A percentile compares a stretch with the other conserved stretches of the same genome.
Evolutionary conservation across 92 coral and sea anemone species (phyloP).

Genomic region (Meandrina meandrites): DNA sequence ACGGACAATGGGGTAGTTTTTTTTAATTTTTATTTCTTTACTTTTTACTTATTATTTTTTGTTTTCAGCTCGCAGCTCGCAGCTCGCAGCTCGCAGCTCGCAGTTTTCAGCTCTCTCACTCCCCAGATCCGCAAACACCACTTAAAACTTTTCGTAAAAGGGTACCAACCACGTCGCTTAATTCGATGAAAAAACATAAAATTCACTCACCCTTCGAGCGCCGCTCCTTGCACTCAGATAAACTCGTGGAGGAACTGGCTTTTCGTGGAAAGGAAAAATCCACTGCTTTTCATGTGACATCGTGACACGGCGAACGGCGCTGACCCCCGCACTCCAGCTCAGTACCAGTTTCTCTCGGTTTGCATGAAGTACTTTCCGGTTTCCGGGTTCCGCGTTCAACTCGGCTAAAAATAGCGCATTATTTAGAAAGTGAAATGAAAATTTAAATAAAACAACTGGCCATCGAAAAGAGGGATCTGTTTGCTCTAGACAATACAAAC

Average conservation of each 20-base stretch:
- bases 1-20: too few relatives aligned
- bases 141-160: background rate
- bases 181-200: background rate
- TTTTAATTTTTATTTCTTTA: too few relatives aligned
- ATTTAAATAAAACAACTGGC: too few relatives aligned
- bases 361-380: background rate
- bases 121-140: background rate
- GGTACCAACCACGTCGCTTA: background rate
- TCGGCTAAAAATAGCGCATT: background rate
- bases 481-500: too few relatives aligned
- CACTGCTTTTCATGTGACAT: background rate
- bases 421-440: too few relatives aligned
- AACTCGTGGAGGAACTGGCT: background rate
- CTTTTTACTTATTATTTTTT: too few relatives aligned
- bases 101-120: too few relatives aligned
- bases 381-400: background rate
- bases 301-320: too few relatives aligned
- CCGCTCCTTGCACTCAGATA: background rate
- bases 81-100: too few relatives aligned
- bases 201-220: background rate
- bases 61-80: too few relatives aligned
- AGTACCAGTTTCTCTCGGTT: constrained; percentile 1
- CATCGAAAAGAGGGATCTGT: background rate
- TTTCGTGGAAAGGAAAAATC: background rate
- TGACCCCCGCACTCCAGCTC: too few relatives aligned